phyloP scores from a whole-genome alignment of 2,797 vertebrate genomes.

The Somateria mollissima region DNA sequence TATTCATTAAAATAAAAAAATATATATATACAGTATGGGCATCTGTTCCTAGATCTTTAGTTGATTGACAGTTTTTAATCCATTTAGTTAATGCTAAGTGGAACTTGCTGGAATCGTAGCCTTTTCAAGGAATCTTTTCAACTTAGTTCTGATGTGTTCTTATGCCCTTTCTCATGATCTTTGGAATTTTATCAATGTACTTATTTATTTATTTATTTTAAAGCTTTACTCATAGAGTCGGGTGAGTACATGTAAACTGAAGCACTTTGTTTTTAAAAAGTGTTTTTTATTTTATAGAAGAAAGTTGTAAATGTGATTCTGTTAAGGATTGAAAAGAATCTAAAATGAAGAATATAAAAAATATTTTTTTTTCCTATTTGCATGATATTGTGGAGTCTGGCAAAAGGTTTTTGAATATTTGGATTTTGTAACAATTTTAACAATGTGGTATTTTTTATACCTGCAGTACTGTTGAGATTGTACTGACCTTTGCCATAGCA shows the following conservation, averaged over 20 bases:
- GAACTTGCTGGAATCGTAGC: constrained; percentile 27
- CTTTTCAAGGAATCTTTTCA: constrained; percentile 1
- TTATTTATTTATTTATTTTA: background rate
- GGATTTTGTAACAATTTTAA: background rate
- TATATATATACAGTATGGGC: constrained; percentile 68
- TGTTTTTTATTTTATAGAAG: background rate
- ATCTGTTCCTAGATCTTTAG: constrained; percentile 71
- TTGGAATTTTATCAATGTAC: background rate
- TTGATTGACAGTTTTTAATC: constrained; percentile 60
- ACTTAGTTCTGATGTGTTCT: background rate
- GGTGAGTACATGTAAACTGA: background rate
- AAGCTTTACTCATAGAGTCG: background rate
- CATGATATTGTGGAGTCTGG: background rate
- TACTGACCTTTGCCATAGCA: background rate
- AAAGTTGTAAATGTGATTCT: background rate
- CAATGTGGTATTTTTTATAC: background rate
- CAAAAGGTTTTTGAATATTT: background rate
- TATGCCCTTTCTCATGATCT: constrained; percentile 19
- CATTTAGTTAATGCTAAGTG: constrained; percentile 16
- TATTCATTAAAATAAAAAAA: constrained; percentile 75
- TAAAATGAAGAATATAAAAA: background rate
- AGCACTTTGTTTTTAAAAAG: background rate
- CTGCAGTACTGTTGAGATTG: background rate
- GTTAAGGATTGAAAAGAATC: background rate
- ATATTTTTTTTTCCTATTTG: background rate